These are phyloP conservation scores for Pao palembangensis DNA, from an alignment of 2,113 vertebrate species.

Conservation along the genomic window DNA sequence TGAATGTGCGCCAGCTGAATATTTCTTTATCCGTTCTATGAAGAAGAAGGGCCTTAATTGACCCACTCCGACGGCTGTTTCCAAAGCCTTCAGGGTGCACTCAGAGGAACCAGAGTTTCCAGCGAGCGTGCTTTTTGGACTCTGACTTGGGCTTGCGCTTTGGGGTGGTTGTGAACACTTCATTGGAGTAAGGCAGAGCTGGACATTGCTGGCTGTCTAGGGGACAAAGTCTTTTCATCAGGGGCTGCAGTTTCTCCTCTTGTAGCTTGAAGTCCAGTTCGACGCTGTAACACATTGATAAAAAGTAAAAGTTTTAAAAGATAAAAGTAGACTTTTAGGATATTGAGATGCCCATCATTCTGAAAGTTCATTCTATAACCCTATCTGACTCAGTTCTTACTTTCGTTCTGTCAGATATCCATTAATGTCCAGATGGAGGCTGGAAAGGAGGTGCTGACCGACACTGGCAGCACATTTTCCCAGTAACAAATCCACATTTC, in stretches of 20 bases:
- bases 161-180: slow-evolving; percentile 90
- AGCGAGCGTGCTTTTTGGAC: slow-evolving; percentile 96
- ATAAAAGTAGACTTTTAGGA: neutral
- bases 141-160: slow-evolving; percentile 98
- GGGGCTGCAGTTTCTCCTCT: slow-evolving; percentile 94
- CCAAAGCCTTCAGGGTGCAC: slow-evolving; percentile 41
- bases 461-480: slow-evolving; percentile 43
- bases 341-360: neutral
- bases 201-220: slow-evolving; percentile 87
- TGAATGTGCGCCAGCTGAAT: too few species aligned
- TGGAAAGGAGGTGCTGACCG: slow-evolving; percentile 32
- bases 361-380: slow-evolving; percentile 4
- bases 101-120: slow-evolving; percentile 99
- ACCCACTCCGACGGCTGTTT: slow-evolving; percentile 41
- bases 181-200: slow-evolving; percentile 93
- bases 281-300: slow-evolving; percentile 77
- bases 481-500: slow-evolving; percentile 46
- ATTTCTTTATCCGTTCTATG: slow-evolving; percentile 66
- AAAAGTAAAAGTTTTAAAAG: too few species aligned
- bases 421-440: slow-evolving; percentile 44
- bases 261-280: slow-evolving; percentile 98
- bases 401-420: slow-evolving; percentile 34
- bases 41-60: slow-evolving; percentile 26
- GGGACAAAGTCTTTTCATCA: slow-evolving; percentile 92
- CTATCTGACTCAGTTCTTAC: slow-evolving; percentile 16